Evolutionary conservation across 2,797 vertebrate species (phyloP), one percentile per base, ranked within the genome.

Genomic region (Peromyscus attwateri): DNA sequence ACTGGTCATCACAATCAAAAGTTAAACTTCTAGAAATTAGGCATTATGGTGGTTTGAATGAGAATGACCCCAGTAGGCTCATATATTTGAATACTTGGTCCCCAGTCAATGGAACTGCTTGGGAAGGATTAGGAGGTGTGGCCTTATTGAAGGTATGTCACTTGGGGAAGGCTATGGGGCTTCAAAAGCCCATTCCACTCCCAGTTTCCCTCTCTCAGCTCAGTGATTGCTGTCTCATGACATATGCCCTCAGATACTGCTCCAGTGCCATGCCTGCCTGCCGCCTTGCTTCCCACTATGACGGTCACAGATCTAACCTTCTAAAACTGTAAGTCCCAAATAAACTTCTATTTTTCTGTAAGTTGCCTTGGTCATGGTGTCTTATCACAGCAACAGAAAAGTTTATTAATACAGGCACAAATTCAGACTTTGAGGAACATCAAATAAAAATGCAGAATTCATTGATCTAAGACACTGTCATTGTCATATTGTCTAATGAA

Each of bases 391-490:
- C 16, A 49, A 68, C 34, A 85, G 83, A 46, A 85, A 85, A 85
- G 0, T 66, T 66, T 66, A 84, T 66, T 49, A 85, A 34, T 49
- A n/a, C 34, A 82, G 57, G 49, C n/a, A 94, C 6, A 82, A 82
- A 94, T 19, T 75, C 23, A 43, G 75, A 87, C 37, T 34, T 77
- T 77, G 64, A 64, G 88, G 73, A 73, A 82, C 23, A 37, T 68
- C 52, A 46, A 52, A 85, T 19, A 97, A 92, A 87, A 94, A 68
- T 34, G 27, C 17, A 94, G 43, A 94, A 92, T 46, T 79, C 68
- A n/a, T 80, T 92, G 46, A 83, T 80, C 13, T 46, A 79, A 84
- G 27, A 91, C 27, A 57, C 19, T 94, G 40, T 40, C 62, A 76
- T 49, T 70, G 43, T 8, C 76, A 52, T 73, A 79, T 66, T 68